Conservation (phyloP, 2,113 vertebrate genomes). For the Pimephales promelas region DNA sequence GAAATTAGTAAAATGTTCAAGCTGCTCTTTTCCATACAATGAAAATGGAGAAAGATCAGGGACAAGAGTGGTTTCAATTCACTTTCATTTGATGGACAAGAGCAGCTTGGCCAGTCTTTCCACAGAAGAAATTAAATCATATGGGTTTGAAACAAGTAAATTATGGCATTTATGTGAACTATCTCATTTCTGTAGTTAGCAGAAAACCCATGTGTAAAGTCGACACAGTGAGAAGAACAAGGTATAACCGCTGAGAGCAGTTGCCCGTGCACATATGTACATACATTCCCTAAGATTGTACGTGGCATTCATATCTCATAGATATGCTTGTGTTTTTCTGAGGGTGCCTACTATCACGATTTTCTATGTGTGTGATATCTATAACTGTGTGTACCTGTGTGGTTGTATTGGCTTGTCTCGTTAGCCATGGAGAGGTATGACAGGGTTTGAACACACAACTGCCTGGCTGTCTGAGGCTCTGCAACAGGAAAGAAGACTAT, state of each 20-base stretch:
- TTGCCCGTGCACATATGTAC: background rate
- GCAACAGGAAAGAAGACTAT: conserved; percentile 15
- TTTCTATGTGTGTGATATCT: background rate
- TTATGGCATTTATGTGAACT: background rate
- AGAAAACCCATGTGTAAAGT: background rate
- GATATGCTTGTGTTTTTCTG: background rate
- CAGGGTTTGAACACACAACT: conserved; percentile 10
- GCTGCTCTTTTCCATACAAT: background rate
- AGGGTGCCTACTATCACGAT: background rate
- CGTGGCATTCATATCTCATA: background rate
- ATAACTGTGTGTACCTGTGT: conserved; percentile 10
- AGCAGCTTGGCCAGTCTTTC: background rate
- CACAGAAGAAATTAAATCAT: background rate
- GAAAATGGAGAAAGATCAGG: background rate
- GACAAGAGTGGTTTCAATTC: background rate
- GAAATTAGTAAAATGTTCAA: background rate
- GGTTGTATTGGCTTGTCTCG: conserved; percentile 25
- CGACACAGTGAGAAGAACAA: background rate
- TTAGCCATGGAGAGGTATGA: conserved; percentile 10
- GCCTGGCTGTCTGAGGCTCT: conserved; percentile 2
- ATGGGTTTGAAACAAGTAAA: background rate
- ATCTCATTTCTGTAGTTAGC: background rate
- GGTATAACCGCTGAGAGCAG: background rate
- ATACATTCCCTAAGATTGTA: background rate
- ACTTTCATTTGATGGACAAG: background rate